Evolutionary conservation across 1,140 invertebrate genomes (phyloP).

Genomic region (Drosophila malerkotliana): DNA sequence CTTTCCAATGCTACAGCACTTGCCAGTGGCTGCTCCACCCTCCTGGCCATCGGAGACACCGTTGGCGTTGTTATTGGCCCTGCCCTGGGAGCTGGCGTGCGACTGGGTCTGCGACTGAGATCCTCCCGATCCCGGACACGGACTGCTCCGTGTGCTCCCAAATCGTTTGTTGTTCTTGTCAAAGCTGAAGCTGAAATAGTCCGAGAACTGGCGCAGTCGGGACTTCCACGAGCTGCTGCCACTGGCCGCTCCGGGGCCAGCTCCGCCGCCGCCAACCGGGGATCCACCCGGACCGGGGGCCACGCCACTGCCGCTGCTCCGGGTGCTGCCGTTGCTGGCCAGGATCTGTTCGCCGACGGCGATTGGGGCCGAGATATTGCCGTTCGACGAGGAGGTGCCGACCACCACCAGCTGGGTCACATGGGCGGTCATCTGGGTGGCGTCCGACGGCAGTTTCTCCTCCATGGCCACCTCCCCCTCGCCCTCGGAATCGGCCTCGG

Average conservation of each 20-base stretch:
- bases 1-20: slow-evolving; percentile 77
- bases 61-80: slow-evolving; percentile 71
- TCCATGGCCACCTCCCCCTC: slow-evolving; percentile 7
- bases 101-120: slow-evolving; percentile 1
- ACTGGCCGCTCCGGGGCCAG: slow-evolving; percentile 20
- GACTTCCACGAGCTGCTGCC: slow-evolving; percentile 68
- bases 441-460: slow-evolving; percentile 7
- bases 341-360: slow-evolving; percentile 30
- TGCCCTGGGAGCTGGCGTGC: slow-evolving; percentile 1
- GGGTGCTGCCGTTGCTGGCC: slow-evolving; percentile 61
- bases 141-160: slow-evolving; percentile 76
- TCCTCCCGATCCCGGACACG: slow-evolving; percentile 39
- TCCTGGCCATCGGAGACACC: slow-evolving; percentile 14
- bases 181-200: slow-evolving; percentile 81
- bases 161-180: slow-evolving; percentile 80
- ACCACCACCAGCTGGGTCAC: background rate
- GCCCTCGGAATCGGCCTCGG: slow-evolving; percentile 30
- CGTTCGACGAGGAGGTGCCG: slow-evolving; percentile 49
- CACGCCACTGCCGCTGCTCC: slow-evolving; percentile 35
- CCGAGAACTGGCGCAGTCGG: slow-evolving; percentile 77
- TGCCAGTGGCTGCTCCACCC: slow-evolving; percentile 6
- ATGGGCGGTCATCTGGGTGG: background rate
- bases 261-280: slow-evolving; percentile 14
- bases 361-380: slow-evolving; percentile 58
- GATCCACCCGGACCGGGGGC: slow-evolving; percentile 14